Base-by-base conservation (phyloP, 2,888 invertebrate species). In the Pristionchus maxplancki region DNA sequence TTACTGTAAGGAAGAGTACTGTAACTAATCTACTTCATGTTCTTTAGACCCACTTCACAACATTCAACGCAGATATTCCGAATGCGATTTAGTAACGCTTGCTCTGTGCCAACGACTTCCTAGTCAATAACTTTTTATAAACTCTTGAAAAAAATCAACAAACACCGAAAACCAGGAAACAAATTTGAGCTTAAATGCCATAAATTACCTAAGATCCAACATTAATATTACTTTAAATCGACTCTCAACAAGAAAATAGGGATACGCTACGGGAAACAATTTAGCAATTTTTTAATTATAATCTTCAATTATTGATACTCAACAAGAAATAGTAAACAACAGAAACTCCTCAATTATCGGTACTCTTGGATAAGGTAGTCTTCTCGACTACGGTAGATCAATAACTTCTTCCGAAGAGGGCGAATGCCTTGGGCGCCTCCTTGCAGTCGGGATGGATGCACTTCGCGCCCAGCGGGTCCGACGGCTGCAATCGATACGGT, bases 401-500 rank as follows among this genome's bases (percentile, higher is more conserved):
- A 95, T 99, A 99, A 96, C 98, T 99, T 92, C 99, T 96, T 86
- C 99, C 99, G 95, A 99, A 99, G 85, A 99, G 95, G 1, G 97
- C 97, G 95, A 97, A 98, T 95, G 96, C 97, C 94, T 97, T 96
- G 4, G 99, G 97, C 93, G 96, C 97, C 89, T 96, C 96, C 58
- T 95, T 96, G 95, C 99, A 99, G 88, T 95, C 96, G 0, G 97
- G 97, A 95, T 97, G 96, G 93, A 99, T 97, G 95, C 99, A 99
- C 92, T 96, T 96, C 8, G 95, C 88, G 28, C 92, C 91, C 17
- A 93, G 90, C 24, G 89, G 78, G 17, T 89, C 82, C 1, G 58
- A n/a, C 24, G 91, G 91, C 89, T 91, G 88, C 31, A 82, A 95
- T 89, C n/a, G 44, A 44, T 44, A 44, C 44, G 44, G 44, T 44